These are phyloP conservation scores for Tinea pellionella DNA, from an alignment of 2,888 invertebrate genomes.

Conservation along the genomic window DNA sequence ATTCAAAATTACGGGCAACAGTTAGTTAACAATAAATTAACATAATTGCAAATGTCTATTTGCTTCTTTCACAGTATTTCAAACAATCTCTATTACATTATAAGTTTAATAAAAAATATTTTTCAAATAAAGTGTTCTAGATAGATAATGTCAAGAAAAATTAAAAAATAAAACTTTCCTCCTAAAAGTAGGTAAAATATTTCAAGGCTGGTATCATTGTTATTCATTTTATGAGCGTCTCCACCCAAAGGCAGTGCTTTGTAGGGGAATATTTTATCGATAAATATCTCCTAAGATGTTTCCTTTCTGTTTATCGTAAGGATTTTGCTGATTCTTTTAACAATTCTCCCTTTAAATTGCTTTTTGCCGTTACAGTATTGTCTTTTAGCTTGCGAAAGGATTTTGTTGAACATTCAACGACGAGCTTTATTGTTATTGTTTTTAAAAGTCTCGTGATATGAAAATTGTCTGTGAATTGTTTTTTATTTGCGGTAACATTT, in stretches of 20 bases:
- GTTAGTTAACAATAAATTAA: no score
- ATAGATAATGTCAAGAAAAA: not conserved
- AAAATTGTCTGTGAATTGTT: not conserved
- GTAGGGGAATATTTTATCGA: conserved; percentile 53
- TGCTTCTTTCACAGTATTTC: no score
- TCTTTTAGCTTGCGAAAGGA: not conserved
- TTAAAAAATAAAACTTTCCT: not conserved
- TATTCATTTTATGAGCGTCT: conserved; percentile 40
- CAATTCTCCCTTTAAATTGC: conserved; percentile 44
- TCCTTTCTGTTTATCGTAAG: conserved; percentile 56
- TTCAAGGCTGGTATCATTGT: conserved; percentile 4
- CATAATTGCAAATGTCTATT: no score
- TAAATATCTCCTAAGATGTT: conserved; percentile 41
- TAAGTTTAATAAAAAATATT: no score
- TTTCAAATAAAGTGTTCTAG: no score
- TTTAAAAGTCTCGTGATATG: not conserved
- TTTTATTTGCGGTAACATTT: not conserved
- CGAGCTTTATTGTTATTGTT: not conserved
- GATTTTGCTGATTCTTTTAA: conserved; percentile 58
- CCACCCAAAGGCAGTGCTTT: conserved; percentile 31
- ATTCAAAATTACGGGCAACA: no score
- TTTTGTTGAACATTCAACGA: not conserved
- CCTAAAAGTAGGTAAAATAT: not conserved
- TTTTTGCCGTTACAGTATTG: conserved; percentile 26
- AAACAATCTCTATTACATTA: no score